Evolutionary conservation across 1,140 invertebrate genomes (phyloP), one percentile per base, ranked within the genome.

Genomic region (Periplaneta americana): DNA sequence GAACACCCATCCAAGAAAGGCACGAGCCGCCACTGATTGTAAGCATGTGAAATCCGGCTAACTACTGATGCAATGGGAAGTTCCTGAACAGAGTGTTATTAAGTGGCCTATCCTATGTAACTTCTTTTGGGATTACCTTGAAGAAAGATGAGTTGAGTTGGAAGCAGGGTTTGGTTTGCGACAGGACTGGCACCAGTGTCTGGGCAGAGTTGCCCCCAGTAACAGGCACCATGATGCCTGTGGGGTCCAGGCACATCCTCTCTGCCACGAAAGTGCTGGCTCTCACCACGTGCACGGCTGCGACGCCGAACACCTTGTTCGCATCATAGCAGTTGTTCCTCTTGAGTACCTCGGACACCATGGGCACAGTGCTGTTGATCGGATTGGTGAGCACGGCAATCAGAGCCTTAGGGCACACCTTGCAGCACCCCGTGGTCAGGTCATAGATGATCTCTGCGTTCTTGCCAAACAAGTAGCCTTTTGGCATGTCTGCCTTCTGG

Each of bases 151-250:
- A n/a, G n/a, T n/a, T n/a, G n/a, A n/a, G n/a, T n/a, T n/a, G n/a
- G n/a, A n/a, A n/a, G n/a, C n/a, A n/a, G n/a, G n/a, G n/a, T n/a
- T n/a, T n/a, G 94, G n/a, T 92, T 90, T 99, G 98, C 33, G 97
- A 99, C 74, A 99, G 94, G 34, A 99, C 85, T 2, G 98, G 98
- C 85, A 99, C 95, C 88, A 99, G 99, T 82, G 98, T 99, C 78
- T 98, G 94, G 80, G 98, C 98, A 75, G 98, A 96, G 90, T 99
- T 98, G 22, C 98, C 98, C 82, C 98, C 98, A 87, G 99, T 96
- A 3, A 99, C 98, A 32, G 98, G 98, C 32, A 98, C 93, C 84
- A 93, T 93, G 1, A 98, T 94, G 81, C 93, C 91, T 83, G 91
- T 90, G 13, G 97, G 96, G 88, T 98, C 94, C 36, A 98, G 88